Evolutionary conservation across 2,113 vertebrate genomes (phyloP).

Genomic region (Tyrannus savana): DNA sequence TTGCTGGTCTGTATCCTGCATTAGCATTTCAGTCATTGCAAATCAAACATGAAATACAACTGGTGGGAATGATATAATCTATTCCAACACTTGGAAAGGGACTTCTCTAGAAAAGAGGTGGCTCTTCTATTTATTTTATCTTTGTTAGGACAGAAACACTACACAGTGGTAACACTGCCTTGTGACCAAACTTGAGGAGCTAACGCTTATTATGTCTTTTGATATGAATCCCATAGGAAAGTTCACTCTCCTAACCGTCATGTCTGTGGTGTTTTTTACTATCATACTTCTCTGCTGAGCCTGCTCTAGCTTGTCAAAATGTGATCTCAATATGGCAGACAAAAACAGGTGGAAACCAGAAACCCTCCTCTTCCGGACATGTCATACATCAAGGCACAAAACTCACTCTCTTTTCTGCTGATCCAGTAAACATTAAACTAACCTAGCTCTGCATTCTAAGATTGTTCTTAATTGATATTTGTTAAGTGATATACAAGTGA

Average conservation of each 20-base stretch:
- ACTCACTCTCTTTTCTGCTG: not conserved
- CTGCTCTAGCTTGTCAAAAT: not conserved
- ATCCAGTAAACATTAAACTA: not conserved
- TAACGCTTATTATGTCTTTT: not conserved
- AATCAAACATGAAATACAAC: not conserved
- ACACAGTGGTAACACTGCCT: fast-evolving
- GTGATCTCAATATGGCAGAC: not conserved
- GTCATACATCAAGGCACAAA: not conserved
- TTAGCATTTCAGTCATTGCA: not conserved
- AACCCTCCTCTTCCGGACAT: not conserved
- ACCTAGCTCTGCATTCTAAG: not conserved
- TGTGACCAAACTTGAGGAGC: not conserved
- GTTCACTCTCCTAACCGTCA: not conserved
- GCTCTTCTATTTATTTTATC: not conserved
- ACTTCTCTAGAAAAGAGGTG: not conserved
- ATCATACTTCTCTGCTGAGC: not conserved
- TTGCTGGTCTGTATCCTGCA: not conserved
- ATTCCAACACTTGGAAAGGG: not conserved
- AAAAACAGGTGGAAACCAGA: not conserved
- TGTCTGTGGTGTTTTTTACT: not conserved
- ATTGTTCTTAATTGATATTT: not conserved
- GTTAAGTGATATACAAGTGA: not conserved
- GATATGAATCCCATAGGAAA: not conserved
- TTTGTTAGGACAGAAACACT: not conserved
- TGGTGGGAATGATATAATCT: not conserved